Evolutionary conservation across 2,113 vertebrate genomes (phyloP), one percentile per base, ranked within the genome.

Genomic region (Macrotis lagotis): DNA sequence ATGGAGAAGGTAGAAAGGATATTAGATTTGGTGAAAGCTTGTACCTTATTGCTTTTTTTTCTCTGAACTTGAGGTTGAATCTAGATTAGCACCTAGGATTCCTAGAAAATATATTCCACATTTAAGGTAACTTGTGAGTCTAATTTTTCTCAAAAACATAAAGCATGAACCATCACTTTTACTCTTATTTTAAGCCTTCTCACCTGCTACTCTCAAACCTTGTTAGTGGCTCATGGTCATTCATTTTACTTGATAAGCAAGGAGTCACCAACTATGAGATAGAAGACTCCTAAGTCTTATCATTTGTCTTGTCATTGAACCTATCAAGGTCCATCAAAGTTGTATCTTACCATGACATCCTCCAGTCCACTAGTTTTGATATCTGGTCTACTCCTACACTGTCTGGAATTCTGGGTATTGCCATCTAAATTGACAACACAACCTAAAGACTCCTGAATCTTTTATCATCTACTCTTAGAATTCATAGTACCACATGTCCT

Each of bases 11-110:
- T 48, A 83, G 25, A 37, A 93, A 96, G 31, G 22, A 96, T 25
- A 51, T 50, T 47, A 48, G 51, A 66, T 51, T 89, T 26, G 66
- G 25, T 90, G 51, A 90, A 83, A 25, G 6, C n/a, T n/a, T n/a
- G n/a, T n/a, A n/a, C n/a, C n/a, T n/a, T n/a, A n/a, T 90, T 74
- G 94, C 47, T 51, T 92, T 89, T 92, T 92, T 48, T 66, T 92
- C 47, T 93, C 3, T 51, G 88, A 93, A 96, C 47, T 96, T 94
- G 48, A 88, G 22, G 55, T 92, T 83, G 94, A 90, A 88, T 88
- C 47, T 74, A 19, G 90, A 95, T 93, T 31, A 93, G 28, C 8
- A 25, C 22, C 28, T 11, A 66, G 44, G 0, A 6, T 25, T 24
- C 55, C 4, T 74, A 74, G 37, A 74, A n/a, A 74, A 74, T 14